Percentiles rank a stretch among this genome's conserved stretches.
Conservation (phyloP, 1,140 invertebrate genomes). For the Diorhabda sublineata region DNA sequence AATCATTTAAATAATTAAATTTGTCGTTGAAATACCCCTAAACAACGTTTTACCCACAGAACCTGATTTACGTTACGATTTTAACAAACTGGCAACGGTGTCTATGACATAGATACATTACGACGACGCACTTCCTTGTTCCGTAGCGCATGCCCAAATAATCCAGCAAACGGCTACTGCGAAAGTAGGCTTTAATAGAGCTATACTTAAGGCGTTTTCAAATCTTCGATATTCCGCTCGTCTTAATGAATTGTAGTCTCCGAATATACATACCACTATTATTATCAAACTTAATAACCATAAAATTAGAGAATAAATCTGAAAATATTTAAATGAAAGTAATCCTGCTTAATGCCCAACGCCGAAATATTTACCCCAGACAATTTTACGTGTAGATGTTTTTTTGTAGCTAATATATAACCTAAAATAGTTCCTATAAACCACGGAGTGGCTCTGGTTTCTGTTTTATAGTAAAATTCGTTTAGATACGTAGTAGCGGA, state of each 20-base stretch:
- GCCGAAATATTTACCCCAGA: background rate
- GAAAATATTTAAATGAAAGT: no score
- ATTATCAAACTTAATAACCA: slow-evolving; percentile 8
- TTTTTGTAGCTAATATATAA: background rate
- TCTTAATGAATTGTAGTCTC: slow-evolving; percentile 26
- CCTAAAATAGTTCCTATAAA: slow-evolving; percentile 15
- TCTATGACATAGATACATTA: no score
- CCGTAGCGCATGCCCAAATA: slow-evolving; percentile 61
- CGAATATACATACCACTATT: slow-evolving; percentile 32
- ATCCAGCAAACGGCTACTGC: slow-evolving; percentile 61
- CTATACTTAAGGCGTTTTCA: slow-evolving; percentile 58
- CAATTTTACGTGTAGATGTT: background rate
- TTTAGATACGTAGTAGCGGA: background rate
- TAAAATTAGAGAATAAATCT: no score
- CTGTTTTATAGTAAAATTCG: slow-evolving; percentile 15
- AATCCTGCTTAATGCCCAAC: no score
- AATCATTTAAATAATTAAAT: no score
- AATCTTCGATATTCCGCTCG: slow-evolving; percentile 40
- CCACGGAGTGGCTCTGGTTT: slow-evolving; percentile 15
- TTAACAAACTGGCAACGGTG: no score
- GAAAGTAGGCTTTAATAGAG: slow-evolving; percentile 59
- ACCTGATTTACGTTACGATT: no score
- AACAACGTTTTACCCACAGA: no score
- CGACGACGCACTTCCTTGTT: slow-evolving; percentile 56
- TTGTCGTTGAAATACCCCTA: no score